phyloP scores from a whole-genome alignment of 2,797 vertebrate species.

The Myotis myotis region DNA sequence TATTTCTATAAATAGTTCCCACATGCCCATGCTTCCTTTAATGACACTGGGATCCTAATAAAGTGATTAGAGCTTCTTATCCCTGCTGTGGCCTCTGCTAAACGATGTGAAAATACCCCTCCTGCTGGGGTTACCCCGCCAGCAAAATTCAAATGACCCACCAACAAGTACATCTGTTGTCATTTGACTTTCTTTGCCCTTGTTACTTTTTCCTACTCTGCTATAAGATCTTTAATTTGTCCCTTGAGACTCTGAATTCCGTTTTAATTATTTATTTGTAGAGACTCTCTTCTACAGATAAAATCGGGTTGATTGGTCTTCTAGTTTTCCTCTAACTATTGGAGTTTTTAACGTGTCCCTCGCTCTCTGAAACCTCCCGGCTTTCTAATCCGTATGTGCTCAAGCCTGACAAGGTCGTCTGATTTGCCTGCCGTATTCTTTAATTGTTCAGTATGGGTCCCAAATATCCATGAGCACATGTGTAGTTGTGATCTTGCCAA shows the following conservation, averaged over 20 bases:
- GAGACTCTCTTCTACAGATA: background rate
- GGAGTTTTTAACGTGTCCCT: background rate
- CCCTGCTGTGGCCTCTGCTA: conserved; percentile 78
- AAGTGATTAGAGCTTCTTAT: conserved; percentile 80
- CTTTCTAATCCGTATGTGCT: conserved; percentile 24
- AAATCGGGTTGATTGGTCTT: background rate
- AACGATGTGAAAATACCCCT: conserved; percentile 75
- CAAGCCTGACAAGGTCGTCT: background rate
- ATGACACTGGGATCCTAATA: conserved; percentile 75
- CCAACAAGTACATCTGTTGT: conserved; percentile 79
- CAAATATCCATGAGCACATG: background rate
- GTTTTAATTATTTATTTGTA: conserved; percentile 56
- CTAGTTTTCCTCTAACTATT: background rate
- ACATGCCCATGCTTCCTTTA: conserved; percentile 64
- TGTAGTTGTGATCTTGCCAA: background rate
- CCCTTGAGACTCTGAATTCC: conserved; percentile 47
- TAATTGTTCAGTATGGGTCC: background rate
- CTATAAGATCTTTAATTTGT: conserved; percentile 46
- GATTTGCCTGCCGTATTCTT: background rate
- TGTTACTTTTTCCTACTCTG: conserved; percentile 72
- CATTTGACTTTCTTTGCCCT: conserved; percentile 83
- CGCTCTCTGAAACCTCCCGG: background rate
- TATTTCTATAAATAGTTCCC: conserved; percentile 67
- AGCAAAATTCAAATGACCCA: conserved; percentile 81
- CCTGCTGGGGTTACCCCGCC: conserved; percentile 81